Conservation (phyloP, 2,888 invertebrate species). For the Idaea biselata region DNA sequence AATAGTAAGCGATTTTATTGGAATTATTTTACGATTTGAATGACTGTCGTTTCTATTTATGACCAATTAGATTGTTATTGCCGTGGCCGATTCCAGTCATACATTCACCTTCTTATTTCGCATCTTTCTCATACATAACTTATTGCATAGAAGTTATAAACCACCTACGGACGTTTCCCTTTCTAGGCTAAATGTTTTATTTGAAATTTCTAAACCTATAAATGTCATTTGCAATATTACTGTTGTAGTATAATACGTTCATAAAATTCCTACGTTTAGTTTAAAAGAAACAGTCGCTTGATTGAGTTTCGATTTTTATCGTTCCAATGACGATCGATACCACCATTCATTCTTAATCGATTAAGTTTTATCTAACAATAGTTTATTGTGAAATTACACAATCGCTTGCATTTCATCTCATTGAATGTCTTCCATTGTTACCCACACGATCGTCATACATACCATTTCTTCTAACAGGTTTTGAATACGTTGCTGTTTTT, state of each 20-base stretch:
- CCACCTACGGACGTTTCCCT: constrained; percentile 28
- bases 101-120: not conserved
- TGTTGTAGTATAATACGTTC: constrained; percentile 5
- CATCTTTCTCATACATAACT: constrained; percentile 11
- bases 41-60: not conserved
- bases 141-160: constrained; percentile 28
- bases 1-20: not conserved
- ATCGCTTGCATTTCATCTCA: constrained; percentile 69
- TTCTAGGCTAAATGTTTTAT: constrained; percentile 30
- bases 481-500: constrained; percentile 31
- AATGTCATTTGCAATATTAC: constrained; percentile 42
- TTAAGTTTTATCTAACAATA: constrained; percentile 63
- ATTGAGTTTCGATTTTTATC: constrained; percentile 43
- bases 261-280: constrained; percentile 42
- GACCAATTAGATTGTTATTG: not conserved
- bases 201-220: constrained; percentile 44
- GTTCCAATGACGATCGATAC: constrained; percentile 55
- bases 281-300: constrained; percentile 52
- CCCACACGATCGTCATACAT: constrained; percentile 35
- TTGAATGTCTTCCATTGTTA: constrained; percentile 48
- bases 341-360: constrained; percentile 64
- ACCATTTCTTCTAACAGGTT: constrained; percentile 24
- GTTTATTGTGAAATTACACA: constrained; percentile 72
- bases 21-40: not conserved
- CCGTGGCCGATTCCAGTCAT: not conserved